Evolutionary conservation across 2,113 vertebrate species (phyloP).

Genomic region (Poeciliopsis retropinna): DNA sequence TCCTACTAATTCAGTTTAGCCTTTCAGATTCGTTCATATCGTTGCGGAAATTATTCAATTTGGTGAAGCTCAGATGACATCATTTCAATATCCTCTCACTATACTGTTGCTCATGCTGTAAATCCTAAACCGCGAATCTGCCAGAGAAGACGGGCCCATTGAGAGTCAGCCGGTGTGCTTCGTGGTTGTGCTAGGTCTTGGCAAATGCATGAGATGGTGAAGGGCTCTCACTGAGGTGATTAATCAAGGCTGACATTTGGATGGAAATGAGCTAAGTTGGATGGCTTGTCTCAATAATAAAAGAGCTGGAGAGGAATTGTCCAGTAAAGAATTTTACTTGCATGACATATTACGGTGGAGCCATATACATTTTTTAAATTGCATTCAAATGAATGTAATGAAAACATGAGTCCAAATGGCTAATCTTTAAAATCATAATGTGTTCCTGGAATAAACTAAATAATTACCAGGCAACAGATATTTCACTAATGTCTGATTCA

Average conservation of each 20-base stretch:
- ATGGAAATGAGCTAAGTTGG: conserved; percentile 70
- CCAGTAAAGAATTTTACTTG: conserved; percentile 36
- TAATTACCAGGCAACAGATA: not conserved
- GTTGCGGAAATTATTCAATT: conserved; percentile 46
- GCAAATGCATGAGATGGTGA: conserved; percentile 57
- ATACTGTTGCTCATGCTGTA: conserved; percentile 19
- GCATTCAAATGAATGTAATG: conserved; percentile 17
- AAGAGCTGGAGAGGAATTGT: conserved; percentile 51
- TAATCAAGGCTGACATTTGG: conserved; percentile 76
- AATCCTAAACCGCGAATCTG: conserved; percentile 26
- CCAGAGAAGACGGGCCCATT: conserved; percentile 19
- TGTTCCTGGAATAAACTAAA: conserved; percentile 11
- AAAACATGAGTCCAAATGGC: conserved; percentile 40
- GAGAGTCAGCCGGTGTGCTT: conserved; percentile 51
- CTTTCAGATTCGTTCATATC: conserved; percentile 33
- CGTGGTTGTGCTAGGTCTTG: conserved; percentile 45
- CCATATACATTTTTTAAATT: conserved; percentile 17
- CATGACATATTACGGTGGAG: conserved; percentile 28
- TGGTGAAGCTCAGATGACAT: conserved; percentile 50
- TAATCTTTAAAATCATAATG: conserved; percentile 20
- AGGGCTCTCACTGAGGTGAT: conserved; percentile 69
- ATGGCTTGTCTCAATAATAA: conserved; percentile 62
- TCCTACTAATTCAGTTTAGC: conserved; percentile 43
- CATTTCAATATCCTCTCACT: conserved; percentile 55
- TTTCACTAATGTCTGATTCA: not conserved